A percentile compares a stretch with the other conserved stretches of the same genome.
These are phyloP conservation scores for Ia io DNA, from an alignment of 2,113 vertebrate genomes.

Conservation along the genomic window DNA sequence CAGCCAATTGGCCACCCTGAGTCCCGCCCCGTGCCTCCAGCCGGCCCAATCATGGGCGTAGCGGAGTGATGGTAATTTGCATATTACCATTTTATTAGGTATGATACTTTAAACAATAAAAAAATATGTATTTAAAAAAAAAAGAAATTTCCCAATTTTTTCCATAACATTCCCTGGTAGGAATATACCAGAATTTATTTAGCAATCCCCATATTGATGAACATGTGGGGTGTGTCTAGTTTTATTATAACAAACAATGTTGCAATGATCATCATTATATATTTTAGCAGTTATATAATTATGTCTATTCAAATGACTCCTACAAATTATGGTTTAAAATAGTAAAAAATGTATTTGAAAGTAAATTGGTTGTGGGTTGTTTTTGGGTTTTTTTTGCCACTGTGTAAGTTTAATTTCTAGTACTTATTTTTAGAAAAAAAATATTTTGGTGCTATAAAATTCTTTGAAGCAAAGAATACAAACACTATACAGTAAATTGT, in stretches of 20 bases:
- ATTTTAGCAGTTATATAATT: slow-evolving; percentile 31
- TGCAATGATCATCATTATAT: slow-evolving; percentile 1
- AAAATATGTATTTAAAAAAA: too few species aligned
- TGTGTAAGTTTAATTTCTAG: slow-evolving; percentile 5
- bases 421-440: slow-evolving; percentile 39
- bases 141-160: not conserved
- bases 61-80: too few species aligned
- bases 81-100: too few species aligned
- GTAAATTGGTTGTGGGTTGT: not conserved
- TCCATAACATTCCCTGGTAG: not conserved
- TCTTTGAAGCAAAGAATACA: slow-evolving; percentile 50
- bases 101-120: too few species aligned
- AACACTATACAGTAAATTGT: slow-evolving; percentile 60
- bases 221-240: not conserved
- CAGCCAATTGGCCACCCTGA: too few species aligned
- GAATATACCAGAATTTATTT: not conserved
- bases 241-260: slow-evolving; percentile 43
- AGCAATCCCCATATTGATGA: not conserved
- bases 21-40: too few species aligned
- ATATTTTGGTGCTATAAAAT: slow-evolving; percentile 28
- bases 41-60: too few species aligned
- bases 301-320: not conserved
- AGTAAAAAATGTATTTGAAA: slow-evolving; percentile 24
- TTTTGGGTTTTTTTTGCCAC: not conserved
- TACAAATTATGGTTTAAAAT: slow-evolving; percentile 42